phyloP scores from a whole-genome alignment of 92 coral and sea anemone species.

The Blastomussa wellsi region DNA sequence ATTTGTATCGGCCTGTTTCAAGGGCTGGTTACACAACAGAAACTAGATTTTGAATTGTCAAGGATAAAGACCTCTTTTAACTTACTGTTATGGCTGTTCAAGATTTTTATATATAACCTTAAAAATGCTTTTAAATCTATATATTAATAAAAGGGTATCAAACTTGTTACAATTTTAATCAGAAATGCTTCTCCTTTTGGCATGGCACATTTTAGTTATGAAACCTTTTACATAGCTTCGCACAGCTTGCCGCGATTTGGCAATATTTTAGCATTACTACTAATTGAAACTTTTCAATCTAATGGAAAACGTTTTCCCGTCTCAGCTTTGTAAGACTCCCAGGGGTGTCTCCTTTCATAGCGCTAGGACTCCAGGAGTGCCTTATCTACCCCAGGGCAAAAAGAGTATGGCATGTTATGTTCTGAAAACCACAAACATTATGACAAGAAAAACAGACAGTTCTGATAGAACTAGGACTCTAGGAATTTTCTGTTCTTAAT shows the following conservation, averaged over 20 bases:
- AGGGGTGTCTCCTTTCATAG: neutral
- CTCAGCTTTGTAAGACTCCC: neutral
- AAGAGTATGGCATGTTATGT: neutral
- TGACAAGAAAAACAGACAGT: neutral
- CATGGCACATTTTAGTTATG: neutral
- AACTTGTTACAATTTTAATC: neutral
- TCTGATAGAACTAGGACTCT: neutral
- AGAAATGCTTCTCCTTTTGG: neutral
- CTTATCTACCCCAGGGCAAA: neutral
- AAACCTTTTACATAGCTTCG: neutral
- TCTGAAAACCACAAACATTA: neutral
- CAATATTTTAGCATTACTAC: neutral
- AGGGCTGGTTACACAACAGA: neutral
- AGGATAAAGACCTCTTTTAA: neutral
- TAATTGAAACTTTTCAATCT: neutral
- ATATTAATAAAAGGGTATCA: too few relatives aligned
- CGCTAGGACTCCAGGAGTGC: neutral
- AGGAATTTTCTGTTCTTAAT: neutral
- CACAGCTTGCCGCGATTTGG: conserved; percentile 2
- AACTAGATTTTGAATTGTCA: neutral
- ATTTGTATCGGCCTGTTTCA: neutral
- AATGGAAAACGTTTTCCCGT: neutral
- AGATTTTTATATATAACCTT: neutral
- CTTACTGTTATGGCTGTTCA: too few relatives aligned
- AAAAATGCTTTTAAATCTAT: neutral